Evolutionary conservation across 35 echinoderm and acorn worm species (phyloP), one percentile per base, ranked within the genome.

Genomic region (Hemicentrotus pulcherrimus): DNA sequence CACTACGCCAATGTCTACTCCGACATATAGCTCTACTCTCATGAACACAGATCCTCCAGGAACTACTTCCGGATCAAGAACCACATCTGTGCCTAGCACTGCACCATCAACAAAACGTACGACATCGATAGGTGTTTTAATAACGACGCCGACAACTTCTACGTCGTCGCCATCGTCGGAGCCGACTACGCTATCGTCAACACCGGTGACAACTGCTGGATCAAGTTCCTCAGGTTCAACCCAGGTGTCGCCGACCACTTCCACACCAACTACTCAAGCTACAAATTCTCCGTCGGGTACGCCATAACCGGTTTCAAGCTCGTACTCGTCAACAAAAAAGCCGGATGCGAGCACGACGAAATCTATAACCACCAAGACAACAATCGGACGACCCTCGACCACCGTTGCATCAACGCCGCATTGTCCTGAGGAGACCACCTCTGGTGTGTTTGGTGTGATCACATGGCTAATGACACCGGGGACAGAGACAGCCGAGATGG

Each of bases 401-500:
- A 78, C 65, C 19, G 18, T 3, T 24, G 19, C 28, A 78, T n/a
- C 22, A n/a, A 28, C 28, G 18, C 65, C 65, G 24, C 65, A 78
- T 78, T 95, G 95, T 65, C 95, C 88, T 24, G 60, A 61, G n/a
- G 88, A 95, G 95, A 91, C 59, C 2, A 35, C 32, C 8, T 65
- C 47, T 22, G 89, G 89, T 22, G 88, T 32, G 88, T 47, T 35
- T 32, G 95, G 95, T 16, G 31, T 5, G 55, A 91, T 95, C 88
- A 35, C 41, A 35, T 95, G 95, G 95, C 88, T 50, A 41, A 32
- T 11, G 88, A 92, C 95, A 28, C 16, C 88, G 2, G 47, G 31
- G 13, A 32, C 88, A 70, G 18, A 61, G 88, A 46, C 55, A 33
- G 88, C 88, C 47, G 91, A 65, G 1, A 19, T 71, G 58, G 22